These are phyloP conservation scores for Meghimatium bilineatum DNA, from an alignment of 2,888 invertebrate species.

Conservation along the genomic window DNA sequence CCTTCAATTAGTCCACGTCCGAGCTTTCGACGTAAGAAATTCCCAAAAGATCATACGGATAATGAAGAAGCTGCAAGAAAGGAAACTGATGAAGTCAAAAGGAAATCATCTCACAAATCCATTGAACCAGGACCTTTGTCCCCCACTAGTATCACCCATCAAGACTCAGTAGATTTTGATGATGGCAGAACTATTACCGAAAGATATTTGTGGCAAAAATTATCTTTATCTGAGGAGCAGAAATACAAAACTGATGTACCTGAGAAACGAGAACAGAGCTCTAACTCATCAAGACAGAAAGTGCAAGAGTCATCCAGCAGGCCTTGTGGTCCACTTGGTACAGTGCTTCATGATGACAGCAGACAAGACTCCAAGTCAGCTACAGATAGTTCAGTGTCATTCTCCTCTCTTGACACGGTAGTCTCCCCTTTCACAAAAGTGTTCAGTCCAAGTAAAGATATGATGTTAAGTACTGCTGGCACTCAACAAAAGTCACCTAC, in stretches of 20 bases:
- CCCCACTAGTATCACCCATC: not conserved
- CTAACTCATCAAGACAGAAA: not conserved
- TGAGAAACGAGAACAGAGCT: not conserved
- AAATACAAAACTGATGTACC: conserved; percentile 8
- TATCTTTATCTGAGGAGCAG: conserved; percentile 12
- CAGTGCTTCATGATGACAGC: conserved; percentile 20
- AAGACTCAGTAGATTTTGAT: not conserved
- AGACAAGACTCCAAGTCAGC: conserved; percentile 24
- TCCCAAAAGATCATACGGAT: conserved; percentile 6
- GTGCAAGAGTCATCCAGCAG: not conserved
- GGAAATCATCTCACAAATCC: not conserved
- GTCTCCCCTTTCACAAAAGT: conserved; percentile 12
- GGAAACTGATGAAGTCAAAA: not conserved
- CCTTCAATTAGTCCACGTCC: conserved; percentile 74
- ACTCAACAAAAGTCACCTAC: not conserved
- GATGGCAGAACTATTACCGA: conserved; percentile 27
- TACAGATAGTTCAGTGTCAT: conserved; percentile 43
- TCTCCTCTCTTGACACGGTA: conserved; percentile 42
- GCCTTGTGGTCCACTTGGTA: conserved; percentile 3
- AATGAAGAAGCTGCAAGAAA: not conserved
- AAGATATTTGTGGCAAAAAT: conserved; percentile 20
- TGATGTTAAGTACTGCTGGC: not conserved
- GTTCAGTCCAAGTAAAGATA: conserved; percentile 23
- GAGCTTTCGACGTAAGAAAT: conserved; percentile 46
- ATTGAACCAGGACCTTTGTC: conserved; percentile 15